Percentiles rank a stretch among this genome's conserved stretches.
Evolutionary conservation across 2,113 vertebrate genomes (phyloP).

Genomic region (Haemorhous mexicanus): DNA sequence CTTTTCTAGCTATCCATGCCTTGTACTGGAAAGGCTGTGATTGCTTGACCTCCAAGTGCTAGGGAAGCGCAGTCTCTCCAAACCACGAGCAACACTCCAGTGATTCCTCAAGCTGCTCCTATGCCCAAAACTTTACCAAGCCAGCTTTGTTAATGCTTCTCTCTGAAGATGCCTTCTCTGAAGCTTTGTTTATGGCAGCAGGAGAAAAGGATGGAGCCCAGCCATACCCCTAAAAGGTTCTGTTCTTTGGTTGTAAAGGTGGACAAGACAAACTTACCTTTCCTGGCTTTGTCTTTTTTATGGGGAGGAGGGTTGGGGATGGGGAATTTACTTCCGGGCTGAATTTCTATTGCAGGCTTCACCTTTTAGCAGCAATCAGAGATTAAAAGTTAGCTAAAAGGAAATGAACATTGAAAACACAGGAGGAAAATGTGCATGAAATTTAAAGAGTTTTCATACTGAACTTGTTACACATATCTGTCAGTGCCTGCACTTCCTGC

Average conservation of each 20-base stretch:
- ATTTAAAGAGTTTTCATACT: neutral
- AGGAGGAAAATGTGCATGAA: neutral
- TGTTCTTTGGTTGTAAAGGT: neutral
- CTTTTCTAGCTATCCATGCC: neutral
- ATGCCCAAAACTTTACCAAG: neutral
- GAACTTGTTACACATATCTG: neutral
- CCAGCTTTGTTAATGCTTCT: neutral
- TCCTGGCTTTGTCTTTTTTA: neutral
- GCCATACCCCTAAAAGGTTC: neutral
- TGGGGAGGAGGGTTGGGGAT: too few species aligned
- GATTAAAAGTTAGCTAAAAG: neutral
- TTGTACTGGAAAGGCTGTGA: neutral
- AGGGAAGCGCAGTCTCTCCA: neutral
- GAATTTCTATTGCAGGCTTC: neutral
- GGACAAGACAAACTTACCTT: neutral
- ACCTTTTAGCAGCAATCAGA: neutral
- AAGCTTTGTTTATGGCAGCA: neutral
- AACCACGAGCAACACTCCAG: neutral
- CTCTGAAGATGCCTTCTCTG: neutral
- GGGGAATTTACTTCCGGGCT: neutral
- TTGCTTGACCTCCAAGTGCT: neutral
- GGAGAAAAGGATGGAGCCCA: neutral
- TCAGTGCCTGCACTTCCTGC: neutral
- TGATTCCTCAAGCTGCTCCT: neutral
- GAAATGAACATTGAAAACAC: neutral